Evolutionary conservation across 92 coral and sea anemone genomes (phyloP).

Genomic region (Metridium senile): DNA sequence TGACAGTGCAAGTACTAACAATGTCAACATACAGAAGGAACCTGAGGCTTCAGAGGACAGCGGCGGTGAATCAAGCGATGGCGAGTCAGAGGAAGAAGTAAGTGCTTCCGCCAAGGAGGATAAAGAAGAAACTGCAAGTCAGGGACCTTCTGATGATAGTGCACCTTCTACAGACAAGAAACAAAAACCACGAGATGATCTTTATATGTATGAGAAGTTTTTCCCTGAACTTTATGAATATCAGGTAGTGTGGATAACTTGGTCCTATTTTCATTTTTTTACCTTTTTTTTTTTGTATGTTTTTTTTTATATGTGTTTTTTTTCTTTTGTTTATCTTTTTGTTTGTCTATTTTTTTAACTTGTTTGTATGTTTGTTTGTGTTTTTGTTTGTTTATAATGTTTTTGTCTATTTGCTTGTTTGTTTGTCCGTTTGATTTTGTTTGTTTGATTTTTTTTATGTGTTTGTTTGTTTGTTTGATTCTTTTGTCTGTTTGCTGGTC

Average conservation of each 20-base stretch:
- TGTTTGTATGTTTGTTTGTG: not conserved
- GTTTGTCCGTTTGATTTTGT: not conserved
- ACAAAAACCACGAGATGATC: slow-evolving; percentile 69
- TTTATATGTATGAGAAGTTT: slow-evolving; percentile 82
- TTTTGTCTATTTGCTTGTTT: not conserved
- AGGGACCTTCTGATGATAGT: slow-evolving; percentile 31
- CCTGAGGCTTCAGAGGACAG: slow-evolving; percentile 76
- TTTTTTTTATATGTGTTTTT: not conserved
- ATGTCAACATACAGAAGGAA: slow-evolving; percentile 28
- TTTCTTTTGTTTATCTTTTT: not conserved
- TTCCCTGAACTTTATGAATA: slow-evolving; percentile 79
- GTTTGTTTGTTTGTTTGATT: not conserved
- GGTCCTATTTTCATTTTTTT: not conserved
- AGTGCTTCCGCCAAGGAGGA: slow-evolving; percentile 69
- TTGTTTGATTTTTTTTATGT: not conserved
- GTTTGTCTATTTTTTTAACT: not conserved
- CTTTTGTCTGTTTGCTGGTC: not conserved
- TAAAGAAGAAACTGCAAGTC: slow-evolving; percentile 43
- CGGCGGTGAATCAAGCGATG: slow-evolving; percentile 85
- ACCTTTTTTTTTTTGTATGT: not conserved
- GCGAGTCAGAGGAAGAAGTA: slow-evolving; percentile 87
- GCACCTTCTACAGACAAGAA: slow-evolving; percentile 29
- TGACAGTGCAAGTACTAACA: slow-evolving; percentile 41
- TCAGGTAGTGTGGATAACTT: slow-evolving; percentile 50
- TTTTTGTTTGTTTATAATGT: not conserved